These are phyloP conservation scores for Myrmecophaga tridactyla DNA, from an alignment of 2,113 vertebrate species.

Conservation along the genomic window DNA sequence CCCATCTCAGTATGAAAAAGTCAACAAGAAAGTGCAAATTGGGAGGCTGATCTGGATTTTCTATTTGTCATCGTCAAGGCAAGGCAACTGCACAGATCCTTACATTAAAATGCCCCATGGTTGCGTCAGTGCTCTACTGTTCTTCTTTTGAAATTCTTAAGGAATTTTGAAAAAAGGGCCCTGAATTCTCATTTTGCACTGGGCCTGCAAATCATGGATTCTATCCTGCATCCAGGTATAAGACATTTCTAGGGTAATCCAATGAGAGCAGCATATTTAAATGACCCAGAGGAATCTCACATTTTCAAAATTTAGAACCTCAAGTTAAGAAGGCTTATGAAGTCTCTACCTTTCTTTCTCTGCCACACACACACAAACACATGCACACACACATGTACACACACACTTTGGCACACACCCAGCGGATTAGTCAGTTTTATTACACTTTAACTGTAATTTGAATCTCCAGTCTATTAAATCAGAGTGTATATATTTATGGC, in stretches of 20 bases:
- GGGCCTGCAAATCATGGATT: background rate
- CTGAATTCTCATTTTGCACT: background rate
- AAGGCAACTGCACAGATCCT: fast-evolving
- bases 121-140: background rate
- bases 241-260: background rate
- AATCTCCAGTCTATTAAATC: slow-evolving; percentile 62
- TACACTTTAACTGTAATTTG: slow-evolving; percentile 63
- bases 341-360: background rate
- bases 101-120: background rate
- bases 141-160: background rate
- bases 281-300: background rate
- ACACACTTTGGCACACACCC: slow-evolving; percentile 40
- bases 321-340: background rate
- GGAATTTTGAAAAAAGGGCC: background rate
- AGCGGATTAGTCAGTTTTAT: slow-evolving; percentile 62
- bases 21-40: background rate
- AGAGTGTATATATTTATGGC: slow-evolving; percentile 67
- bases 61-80: too few relatives aligned
- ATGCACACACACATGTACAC: background rate
- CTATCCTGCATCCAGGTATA: background rate
- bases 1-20: background rate
- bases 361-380: background rate
- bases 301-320: background rate
- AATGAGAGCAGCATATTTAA: background rate
- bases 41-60: background rate